Base-by-base conservation (phyloP, 1,140 invertebrate species). In the Caenorhabditis brenneri region DNA sequence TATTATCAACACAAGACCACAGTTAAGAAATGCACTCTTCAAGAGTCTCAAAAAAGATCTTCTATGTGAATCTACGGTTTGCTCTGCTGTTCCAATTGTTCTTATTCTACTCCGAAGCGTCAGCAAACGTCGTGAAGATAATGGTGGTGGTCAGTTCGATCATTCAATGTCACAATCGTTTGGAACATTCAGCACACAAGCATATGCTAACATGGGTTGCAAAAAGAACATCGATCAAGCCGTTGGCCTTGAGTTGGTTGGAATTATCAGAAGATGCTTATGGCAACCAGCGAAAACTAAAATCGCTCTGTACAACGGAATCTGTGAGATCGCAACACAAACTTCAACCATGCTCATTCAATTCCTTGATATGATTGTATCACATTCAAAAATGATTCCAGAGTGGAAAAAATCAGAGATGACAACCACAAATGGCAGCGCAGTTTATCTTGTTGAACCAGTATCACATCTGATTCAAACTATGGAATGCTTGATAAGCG, bases 11-110 rank as follows among this genome's bases (percentile, higher is more conserved):
- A 58, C 55, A 29, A 58, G 81, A 65, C 27, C 60, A 29, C 55
- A 82, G 27, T 46, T 82, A 19, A 65, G 81, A 29, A 46, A 82
- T 29, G 27, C 24, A n/a, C 60, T 82, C 7, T 82, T 82, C 60
- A 46, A 69, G 51, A 82, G 48, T 51, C 81, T 82, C 22, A 82
- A 82, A 33, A 82, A 69, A 29, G 81, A 82, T 36, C 24, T 82
- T 16, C 81, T 82, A 19, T 65, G 60, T 55, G 81, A 82, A 31
- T 46, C 81, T 9, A 53, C 81, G 0, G 60, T 82, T 9, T 15
- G 58, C 2, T 42, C 55, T 15, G 81, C 81, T 39, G 60, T 82
- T 55, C 81, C 81, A 24, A 82, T 82, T n/a, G 55, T 82, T 6
- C 55, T 82, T 31, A 9, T 82, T 24, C 46, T 82, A 4, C 60